A percentile compares a stretch with the other conserved stretches of the same genome.
These are phyloP conservation scores for Chloroceryle inda DNA, from an alignment of 2,797 vertebrate species.

Conservation along the genomic window DNA sequence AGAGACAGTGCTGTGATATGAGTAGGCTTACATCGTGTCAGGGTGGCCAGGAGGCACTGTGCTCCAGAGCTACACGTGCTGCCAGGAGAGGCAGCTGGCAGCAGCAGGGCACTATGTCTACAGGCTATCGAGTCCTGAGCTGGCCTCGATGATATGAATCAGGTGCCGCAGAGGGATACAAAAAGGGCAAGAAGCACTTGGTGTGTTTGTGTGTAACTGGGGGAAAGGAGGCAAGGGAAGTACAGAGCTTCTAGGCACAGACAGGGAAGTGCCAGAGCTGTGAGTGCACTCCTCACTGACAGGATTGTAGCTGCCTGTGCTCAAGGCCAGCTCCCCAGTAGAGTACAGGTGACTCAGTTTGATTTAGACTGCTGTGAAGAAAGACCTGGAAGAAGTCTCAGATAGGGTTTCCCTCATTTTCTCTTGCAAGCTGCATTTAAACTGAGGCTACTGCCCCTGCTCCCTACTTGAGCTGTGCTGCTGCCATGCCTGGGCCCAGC, in stretches of 20 bases:
- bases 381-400: neutral
- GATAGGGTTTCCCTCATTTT: neutral
- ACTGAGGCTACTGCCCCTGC: neutral
- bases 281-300: accelerated
- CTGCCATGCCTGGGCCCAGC: neutral
- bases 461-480: neutral
- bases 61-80: neutral
- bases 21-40: neutral
- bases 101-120: neutral
- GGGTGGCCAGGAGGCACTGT: neutral
- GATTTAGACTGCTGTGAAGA: neutral
- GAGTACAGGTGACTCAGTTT: neutral
- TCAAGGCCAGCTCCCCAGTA: accelerated
- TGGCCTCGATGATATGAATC: neutral
- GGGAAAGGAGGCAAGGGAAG: neutral
- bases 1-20: neutral
- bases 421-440: neutral
- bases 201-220: neutral
- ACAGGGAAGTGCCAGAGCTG: neutral
- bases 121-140: neutral
- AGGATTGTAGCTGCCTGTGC: neutral
- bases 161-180: accelerated
- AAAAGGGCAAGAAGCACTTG: neutral
- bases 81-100: neutral
- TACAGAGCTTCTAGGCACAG: neutral